These are phyloP conservation scores for Stomorhina lunata DNA, from an alignment of 2,888 invertebrate species.

Conservation along the genomic window DNA sequence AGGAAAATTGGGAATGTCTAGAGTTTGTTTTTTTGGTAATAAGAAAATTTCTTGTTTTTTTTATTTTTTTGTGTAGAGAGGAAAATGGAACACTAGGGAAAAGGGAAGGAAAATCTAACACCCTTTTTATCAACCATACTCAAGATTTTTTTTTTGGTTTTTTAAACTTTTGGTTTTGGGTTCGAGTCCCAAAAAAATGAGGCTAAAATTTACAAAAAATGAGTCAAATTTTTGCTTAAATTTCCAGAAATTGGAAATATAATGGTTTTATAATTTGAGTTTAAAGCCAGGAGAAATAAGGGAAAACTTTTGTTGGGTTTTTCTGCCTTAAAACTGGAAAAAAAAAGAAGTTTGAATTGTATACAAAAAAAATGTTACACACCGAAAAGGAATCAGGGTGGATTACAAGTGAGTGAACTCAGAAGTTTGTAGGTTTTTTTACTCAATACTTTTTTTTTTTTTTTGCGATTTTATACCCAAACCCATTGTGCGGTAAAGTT, in stretches of 20 bases:
- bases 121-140: constrained; percentile 13
- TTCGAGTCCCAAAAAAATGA: background rate
- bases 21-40: constrained; percentile 3
- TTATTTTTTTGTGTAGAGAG: too few relatives aligned
- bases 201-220: background rate
- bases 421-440: background rate
- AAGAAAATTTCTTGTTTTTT: constrained; percentile 2
- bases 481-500: constrained; percentile 18
- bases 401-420: constrained; percentile 55
- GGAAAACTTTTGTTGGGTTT: background rate
- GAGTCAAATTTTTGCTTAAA: constrained; percentile 34
- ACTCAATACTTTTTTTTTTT: constrained; percentile 21
- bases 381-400: constrained; percentile 46
- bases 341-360: background rate
- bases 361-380: constrained; percentile 1
- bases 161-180: background rate
- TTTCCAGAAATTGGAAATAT: constrained; percentile 60
- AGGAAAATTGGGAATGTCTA: constrained; percentile 4
- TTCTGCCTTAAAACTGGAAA: constrained; percentile 3
- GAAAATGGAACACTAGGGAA: constrained; percentile 23
- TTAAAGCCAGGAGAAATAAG: constrained; percentile 48
- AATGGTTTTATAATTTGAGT: constrained; percentile 41
- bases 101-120: constrained; percentile 13
- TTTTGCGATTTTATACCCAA: background rate
- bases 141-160: background rate